A percentile compares a stretch with the other conserved stretches of the same genome.
These are phyloP conservation scores for Saguinus midas DNA, from an alignment of 2,113 vertebrate genomes.

Conservation along the genomic window DNA sequence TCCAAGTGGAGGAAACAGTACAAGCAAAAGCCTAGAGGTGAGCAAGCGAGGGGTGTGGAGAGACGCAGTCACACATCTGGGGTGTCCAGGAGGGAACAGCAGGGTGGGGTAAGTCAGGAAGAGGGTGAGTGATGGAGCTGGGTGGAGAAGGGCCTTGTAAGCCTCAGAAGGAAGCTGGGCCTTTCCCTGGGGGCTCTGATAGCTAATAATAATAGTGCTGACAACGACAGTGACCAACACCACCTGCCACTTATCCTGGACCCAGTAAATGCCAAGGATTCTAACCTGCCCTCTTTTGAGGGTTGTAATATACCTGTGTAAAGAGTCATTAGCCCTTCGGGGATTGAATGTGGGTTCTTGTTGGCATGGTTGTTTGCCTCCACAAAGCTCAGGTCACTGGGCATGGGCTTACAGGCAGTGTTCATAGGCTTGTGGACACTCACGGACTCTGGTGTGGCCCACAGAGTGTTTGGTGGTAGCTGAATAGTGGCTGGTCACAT, in stretches of 20 bases:
- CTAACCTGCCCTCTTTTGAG: neutral
- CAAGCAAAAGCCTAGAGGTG: too few relatives aligned
- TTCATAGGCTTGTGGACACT: neutral
- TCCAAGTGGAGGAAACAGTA: too few relatives aligned
- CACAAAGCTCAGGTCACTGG: neutral
- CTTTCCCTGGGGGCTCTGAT: neutral
- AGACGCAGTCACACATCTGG: too few relatives aligned
- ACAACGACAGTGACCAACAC: too few relatives aligned
- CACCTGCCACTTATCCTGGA: neutral
- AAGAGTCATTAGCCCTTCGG: neutral
- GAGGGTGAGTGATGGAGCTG: neutral
- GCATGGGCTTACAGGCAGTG: neutral
- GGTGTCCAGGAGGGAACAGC: too few relatives aligned
- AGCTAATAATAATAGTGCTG: neutral
- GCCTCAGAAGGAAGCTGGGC: neutral
- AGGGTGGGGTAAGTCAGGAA: too few relatives aligned
- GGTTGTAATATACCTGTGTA: neutral
- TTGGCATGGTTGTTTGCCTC: neutral
- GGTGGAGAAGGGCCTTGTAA: neutral
- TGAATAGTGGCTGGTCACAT: neutral
- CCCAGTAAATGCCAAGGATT: accelerated
- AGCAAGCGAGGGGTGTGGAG: too few relatives aligned
- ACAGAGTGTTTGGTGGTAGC: neutral
- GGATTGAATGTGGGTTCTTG: neutral
- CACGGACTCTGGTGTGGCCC: neutral